Evolutionary conservation across 2,113 vertebrate genomes (phyloP).

Genomic region (Platysteira castanea): DNA sequence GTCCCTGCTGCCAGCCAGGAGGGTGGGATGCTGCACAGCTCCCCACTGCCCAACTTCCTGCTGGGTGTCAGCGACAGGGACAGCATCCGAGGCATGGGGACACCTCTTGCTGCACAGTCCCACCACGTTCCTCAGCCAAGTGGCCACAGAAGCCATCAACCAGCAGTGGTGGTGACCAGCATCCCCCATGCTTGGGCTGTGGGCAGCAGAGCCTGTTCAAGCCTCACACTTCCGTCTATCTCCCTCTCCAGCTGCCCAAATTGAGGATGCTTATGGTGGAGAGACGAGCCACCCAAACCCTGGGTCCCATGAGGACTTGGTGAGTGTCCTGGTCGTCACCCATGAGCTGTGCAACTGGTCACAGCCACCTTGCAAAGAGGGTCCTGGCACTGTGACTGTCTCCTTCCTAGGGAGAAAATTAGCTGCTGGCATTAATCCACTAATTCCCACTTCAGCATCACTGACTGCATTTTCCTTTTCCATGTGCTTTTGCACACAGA

Average conservation of each 20-base stretch:
- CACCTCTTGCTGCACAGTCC: background rate
- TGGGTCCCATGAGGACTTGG: background rate
- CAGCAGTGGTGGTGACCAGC: background rate
- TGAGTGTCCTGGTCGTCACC: background rate
- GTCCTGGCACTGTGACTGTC: background rate
- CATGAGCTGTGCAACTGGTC: background rate
- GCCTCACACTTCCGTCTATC: background rate
- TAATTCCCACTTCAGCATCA: background rate
- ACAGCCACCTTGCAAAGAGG: background rate
- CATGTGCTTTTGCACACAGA: background rate
- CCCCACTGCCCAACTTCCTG: background rate
- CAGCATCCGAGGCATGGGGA: background rate
- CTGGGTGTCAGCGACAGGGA: background rate
- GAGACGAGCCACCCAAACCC: background rate
- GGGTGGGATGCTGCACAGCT: background rate
- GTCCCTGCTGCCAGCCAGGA: fast-evolving
- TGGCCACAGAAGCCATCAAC: background rate
- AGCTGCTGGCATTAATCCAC: background rate
- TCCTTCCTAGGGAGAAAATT: background rate
- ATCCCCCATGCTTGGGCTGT: too few species aligned
- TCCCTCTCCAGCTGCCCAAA: background rate
- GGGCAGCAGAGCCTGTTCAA: background rate
- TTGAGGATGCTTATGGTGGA: fast-evolving
- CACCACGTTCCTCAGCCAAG: background rate
- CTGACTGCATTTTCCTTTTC: background rate